Percentiles rank a stretch among this genome's conserved stretches.
phyloP scores from a whole-genome alignment of 2,888 invertebrate genomes.

The Calameuta filiformis region DNA sequence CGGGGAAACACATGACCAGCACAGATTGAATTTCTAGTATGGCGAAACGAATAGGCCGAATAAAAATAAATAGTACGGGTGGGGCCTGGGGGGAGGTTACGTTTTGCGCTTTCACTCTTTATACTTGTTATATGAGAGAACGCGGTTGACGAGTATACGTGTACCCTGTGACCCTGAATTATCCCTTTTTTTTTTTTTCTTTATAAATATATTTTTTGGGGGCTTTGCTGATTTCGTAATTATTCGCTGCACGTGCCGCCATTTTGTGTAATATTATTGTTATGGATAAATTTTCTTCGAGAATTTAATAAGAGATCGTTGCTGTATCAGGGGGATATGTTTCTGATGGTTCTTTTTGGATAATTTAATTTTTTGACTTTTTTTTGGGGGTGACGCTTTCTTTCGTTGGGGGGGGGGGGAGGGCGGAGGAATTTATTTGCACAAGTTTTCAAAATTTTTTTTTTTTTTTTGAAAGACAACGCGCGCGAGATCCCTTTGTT shows the following conservation, averaged over 20 bases:
- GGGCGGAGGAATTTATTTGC: too few relatives aligned
- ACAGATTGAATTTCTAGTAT: slow-evolving; percentile 23
- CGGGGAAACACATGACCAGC: slow-evolving; percentile 16
- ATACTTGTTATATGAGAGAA: too few relatives aligned
- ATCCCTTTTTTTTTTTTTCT: not conserved
- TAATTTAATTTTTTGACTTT: not conserved
- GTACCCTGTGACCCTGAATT: not conserved
- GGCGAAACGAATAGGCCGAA: slow-evolving; percentile 58
- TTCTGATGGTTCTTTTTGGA: not conserved
- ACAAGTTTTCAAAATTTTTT: not conserved
- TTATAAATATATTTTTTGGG: not conserved
- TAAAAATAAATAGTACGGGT: slow-evolving; percentile 55
- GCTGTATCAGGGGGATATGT: not conserved
- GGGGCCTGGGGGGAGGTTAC: too few relatives aligned
- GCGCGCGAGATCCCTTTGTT: not conserved
- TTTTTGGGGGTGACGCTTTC: too few relatives aligned
- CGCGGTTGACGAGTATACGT: not conserved
- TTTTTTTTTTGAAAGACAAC: not conserved
- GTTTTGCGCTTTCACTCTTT: too few relatives aligned
- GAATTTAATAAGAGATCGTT: not conserved
- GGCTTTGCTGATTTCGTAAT: not conserved
- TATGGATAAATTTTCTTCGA: not conserved
- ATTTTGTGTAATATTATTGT: not conserved
- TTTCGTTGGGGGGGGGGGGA: too few relatives aligned
- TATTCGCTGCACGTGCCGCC: not conserved